A percentile compares a stretch with the other conserved stretches of the same genome.
These are phyloP conservation scores for Tylochromis polylepis DNA, from an alignment of 2,113 vertebrate species.

Conservation along the genomic window DNA sequence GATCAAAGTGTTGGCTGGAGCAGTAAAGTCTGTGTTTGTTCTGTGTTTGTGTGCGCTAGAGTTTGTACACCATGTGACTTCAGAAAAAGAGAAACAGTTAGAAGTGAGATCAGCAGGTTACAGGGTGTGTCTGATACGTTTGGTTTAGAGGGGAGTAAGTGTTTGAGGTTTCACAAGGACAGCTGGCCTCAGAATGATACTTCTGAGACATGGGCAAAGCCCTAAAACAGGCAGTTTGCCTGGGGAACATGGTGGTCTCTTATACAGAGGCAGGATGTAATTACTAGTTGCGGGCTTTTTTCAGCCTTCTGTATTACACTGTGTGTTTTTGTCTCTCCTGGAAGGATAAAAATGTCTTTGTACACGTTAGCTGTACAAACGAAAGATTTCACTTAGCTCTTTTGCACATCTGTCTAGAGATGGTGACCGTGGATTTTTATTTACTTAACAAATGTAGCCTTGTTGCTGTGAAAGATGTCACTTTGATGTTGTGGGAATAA, in stretches of 20 bases:
- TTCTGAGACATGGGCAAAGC: slow-evolving; percentile 23
- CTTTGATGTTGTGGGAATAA: neutral
- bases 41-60: neutral
- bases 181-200: slow-evolving; percentile 12
- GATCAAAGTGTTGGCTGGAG: neutral
- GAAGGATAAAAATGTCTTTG: neutral
- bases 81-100: neutral
- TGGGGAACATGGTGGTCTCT: slow-evolving; percentile 20
- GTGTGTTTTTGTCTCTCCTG: slow-evolving; percentile 25
- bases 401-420: neutral
- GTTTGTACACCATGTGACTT: neutral
- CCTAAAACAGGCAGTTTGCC: slow-evolving; percentile 11
- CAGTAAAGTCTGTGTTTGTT: neutral
- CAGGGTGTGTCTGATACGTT: slow-evolving; percentile 30
- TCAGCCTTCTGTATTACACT: neutral
- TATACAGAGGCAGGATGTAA: slow-evolving; percentile 17
- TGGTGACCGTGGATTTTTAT: neutral
- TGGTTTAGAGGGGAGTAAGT: slow-evolving; percentile 28
- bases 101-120: slow-evolving; percentile 10
- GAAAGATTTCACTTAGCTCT: neutral
- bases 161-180: slow-evolving; percentile 34
- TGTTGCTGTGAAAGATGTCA: neutral
- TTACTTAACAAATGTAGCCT: neutral
- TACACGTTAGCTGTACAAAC: neutral
- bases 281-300: slow-evolving; percentile 32